phyloP scores from a whole-genome alignment of 2,888 invertebrate species.

The Lepas anatifera region DNA sequence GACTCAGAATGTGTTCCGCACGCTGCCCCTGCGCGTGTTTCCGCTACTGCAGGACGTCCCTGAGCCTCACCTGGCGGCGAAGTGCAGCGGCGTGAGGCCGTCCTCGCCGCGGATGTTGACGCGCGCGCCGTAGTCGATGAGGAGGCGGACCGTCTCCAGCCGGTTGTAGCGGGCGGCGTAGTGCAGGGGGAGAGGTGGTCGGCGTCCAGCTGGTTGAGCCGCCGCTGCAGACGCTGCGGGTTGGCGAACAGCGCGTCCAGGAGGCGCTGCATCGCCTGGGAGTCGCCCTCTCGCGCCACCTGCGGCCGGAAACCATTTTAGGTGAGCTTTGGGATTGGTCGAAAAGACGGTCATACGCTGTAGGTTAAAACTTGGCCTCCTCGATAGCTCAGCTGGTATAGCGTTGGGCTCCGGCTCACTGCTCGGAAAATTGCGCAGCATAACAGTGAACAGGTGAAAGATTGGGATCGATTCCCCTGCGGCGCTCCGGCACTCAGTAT shows the following conservation, averaged over 20 bases:
- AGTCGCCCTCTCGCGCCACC: slow-evolving; percentile 25
- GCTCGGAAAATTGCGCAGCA: too few relatives aligned
- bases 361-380: too few relatives aligned
- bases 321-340: too few relatives aligned
- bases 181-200: slow-evolving; percentile 35
- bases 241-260: slow-evolving; percentile 18
- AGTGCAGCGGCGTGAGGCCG: slow-evolving; percentile 35
- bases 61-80: slow-evolving; percentile 33
- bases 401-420: too few relatives aligned
- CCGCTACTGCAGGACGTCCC: neutral
- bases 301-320: too few relatives aligned
- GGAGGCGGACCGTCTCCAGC: slow-evolving; percentile 31
- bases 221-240: slow-evolving; percentile 17
- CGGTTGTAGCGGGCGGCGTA: slow-evolving; percentile 38
- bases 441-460: too few relatives aligned
- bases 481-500: too few relatives aligned
- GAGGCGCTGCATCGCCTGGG: slow-evolving; percentile 10
- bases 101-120: slow-evolving; percentile 34
- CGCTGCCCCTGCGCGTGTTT: too few relatives aligned
- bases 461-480: too few relatives aligned
- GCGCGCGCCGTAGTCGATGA: slow-evolving; percentile 35
- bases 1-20: too few relatives aligned
- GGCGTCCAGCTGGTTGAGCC: slow-evolving; percentile 34
- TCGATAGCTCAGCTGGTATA: too few relatives aligned
- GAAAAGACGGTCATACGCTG: too few relatives aligned